Percentiles rank a stretch among this genome's conserved stretches.
These are phyloP conservation scores for Caranx ignobilis DNA, from an alignment of 2,113 vertebrate genomes.

Conservation along the genomic window DNA sequence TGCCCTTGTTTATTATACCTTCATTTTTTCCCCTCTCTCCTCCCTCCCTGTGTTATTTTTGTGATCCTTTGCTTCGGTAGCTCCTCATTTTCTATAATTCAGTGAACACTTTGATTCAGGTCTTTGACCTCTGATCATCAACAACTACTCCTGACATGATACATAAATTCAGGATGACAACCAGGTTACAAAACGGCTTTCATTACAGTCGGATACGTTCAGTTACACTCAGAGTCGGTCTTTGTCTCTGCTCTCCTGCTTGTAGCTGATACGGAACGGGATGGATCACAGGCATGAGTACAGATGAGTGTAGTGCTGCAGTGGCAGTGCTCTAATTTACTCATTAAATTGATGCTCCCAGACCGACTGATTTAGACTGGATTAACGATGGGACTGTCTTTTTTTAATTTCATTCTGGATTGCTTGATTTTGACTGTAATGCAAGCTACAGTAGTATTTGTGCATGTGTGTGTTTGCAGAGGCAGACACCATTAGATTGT, in stretches of 20 bases:
- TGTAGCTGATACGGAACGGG: constrained; percentile 42
- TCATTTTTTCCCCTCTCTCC: not conserved
- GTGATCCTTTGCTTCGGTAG: not conserved
- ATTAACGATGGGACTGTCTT: constrained; percentile 55
- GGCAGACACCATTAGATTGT: not conserved
- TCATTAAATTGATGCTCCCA: constrained; percentile 68
- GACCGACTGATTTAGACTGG: constrained; percentile 58
- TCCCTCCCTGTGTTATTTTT: not conserved
- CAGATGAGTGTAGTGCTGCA: constrained; percentile 33
- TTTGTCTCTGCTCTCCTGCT: constrained; percentile 40
- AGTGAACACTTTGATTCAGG: not conserved
- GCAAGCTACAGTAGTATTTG: not conserved
- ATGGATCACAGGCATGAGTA: constrained; percentile 46
- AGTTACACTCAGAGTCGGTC: constrained; percentile 24
- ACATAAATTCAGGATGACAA: not conserved
- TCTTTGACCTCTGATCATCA: constrained; percentile 18
- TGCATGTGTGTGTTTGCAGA: constrained; percentile 15
- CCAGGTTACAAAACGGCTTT: not conserved
- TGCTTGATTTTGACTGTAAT: constrained; percentile 28
- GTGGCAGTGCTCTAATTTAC: constrained; percentile 56
- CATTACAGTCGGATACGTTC: not conserved
- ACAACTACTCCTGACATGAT: not conserved
- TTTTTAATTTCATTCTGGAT: constrained; percentile 48
- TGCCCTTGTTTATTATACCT: not conserved
- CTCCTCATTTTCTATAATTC: not conserved